Percentiles rank a stretch among this genome's conserved stretches.
phyloP scores from a whole-genome alignment of 2,113 vertebrate genomes.

The Sula dactylatra region DNA sequence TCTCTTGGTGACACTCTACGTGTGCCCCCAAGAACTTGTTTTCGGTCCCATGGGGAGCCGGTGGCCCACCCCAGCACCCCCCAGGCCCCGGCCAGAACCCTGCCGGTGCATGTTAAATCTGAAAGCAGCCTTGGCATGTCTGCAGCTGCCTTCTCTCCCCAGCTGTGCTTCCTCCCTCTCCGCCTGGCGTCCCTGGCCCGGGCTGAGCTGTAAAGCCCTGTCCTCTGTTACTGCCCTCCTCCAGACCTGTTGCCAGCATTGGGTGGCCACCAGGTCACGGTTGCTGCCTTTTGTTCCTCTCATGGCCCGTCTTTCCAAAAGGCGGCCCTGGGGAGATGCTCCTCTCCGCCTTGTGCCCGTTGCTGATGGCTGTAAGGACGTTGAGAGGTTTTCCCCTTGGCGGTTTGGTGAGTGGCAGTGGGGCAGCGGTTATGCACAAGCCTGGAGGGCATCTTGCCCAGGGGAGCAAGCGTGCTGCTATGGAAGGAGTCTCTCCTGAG shows the following conservation, averaged over 20 bases:
- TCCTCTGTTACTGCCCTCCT: background rate
- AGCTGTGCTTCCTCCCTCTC: background rate
- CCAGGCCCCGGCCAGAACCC: rapidly evolving
- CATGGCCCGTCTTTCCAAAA: background rate
- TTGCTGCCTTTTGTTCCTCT: background rate
- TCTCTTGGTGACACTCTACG: rapidly evolving
- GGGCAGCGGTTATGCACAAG: background rate
- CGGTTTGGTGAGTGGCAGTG: rapidly evolving
- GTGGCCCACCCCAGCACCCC: background rate
- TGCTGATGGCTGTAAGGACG: rapidly evolving
- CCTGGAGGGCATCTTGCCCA: background rate
- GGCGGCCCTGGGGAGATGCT: background rate
- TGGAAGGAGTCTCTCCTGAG: background rate
- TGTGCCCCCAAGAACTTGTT: background rate
- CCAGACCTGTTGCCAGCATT: background rate
- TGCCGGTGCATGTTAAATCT: background rate
- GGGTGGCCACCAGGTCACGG: background rate
- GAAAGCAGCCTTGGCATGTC: background rate
- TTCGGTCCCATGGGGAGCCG: background rate
- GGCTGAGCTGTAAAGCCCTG: background rate
- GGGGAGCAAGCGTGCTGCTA: rapidly evolving
- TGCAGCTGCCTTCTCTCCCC: slow-evolving; percentile 4
- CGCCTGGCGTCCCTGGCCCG: background rate
- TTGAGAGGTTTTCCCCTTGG: background rate
- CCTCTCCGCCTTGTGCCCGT: rapidly evolving